These are phyloP conservation scores for Muraenolepis orangiensis DNA, from an alignment of 2,797 vertebrate species.

Conservation along the genomic window DNA sequence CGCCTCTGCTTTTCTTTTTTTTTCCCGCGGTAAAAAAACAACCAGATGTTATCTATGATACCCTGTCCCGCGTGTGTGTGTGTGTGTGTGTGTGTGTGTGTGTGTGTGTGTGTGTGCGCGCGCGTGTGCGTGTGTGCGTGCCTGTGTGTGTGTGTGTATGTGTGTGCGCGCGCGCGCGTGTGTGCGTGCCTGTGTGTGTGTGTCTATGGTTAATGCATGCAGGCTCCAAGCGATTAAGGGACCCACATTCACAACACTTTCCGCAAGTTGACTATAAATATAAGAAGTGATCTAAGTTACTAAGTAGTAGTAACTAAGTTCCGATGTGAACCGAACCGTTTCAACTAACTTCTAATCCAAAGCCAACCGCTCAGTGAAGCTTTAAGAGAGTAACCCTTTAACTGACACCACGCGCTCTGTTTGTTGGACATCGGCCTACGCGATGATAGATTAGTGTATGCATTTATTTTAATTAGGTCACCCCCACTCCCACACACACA, in stretches of 20 bases:
- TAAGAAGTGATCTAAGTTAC: no score
- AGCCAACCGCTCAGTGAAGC: no score
- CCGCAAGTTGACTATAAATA: not conserved
- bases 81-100: conserved; percentile 8
- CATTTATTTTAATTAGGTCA: conserved; percentile 57
- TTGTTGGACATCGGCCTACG: no score
- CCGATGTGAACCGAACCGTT: no score
- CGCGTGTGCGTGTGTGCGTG: not conserved
- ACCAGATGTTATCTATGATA: conserved; percentile 60
- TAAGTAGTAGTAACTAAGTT: no score
- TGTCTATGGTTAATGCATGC: not conserved
- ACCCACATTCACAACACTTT: not conserved
- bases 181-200: not conserved
- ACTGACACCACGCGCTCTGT: not conserved
- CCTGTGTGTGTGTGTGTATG: not conserved
- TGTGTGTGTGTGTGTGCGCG: not conserved
- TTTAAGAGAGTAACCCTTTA: not conserved
- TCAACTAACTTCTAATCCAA: no score
- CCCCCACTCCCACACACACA: not conserved
- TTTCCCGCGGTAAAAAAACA: conserved; percentile 17
- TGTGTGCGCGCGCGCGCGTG: not conserved
- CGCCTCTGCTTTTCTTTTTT: conserved; percentile 39
- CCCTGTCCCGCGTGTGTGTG: conserved; percentile 24
- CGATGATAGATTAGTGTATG: conserved; percentile 54
- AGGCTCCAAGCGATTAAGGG: not conserved